phyloP scores from a whole-genome alignment of 2,888 invertebrate species.

The Gastrophysa polygoni region DNA sequence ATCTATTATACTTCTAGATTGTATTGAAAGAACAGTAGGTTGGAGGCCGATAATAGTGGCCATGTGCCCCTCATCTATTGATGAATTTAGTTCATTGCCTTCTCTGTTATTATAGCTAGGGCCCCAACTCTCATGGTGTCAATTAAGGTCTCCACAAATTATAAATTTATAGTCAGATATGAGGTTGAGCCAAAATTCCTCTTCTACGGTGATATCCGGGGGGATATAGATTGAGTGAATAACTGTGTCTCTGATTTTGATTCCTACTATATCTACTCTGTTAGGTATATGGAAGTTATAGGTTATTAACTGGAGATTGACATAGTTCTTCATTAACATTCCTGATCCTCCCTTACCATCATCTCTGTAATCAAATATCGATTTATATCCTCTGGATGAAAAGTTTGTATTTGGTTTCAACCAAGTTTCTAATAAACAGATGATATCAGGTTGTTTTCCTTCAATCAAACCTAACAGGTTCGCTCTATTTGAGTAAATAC shows the following conservation, averaged over 20 bases:
- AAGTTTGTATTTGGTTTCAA: no score
- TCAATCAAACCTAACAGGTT: neutral
- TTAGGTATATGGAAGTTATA: neutral
- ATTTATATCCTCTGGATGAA: no score
- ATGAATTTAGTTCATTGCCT: neutral
- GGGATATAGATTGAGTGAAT: constrained; percentile 9
- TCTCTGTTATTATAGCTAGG: neutral
- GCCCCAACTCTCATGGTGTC: constrained; percentile 2
- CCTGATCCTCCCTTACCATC: no score
- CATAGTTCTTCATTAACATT: no score
- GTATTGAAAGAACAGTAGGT: neutral
- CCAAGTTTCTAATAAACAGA: neutral
- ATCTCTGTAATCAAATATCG: no score
- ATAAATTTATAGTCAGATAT: neutral
- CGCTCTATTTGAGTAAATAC: neutral
- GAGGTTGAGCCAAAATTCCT: neutral
- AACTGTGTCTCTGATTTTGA: neutral
- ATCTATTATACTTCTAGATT: neutral
- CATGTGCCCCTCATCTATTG: neutral
- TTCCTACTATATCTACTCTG: constrained; percentile 2
- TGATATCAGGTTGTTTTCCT: neutral
- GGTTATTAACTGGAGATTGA: no score
- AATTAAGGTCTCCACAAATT: constrained; percentile 2
- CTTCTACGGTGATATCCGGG: neutral
- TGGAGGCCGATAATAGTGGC: neutral